Conservation (phyloP, 1,140 invertebrate genomes). For the Aphidius ervi region DNA sequence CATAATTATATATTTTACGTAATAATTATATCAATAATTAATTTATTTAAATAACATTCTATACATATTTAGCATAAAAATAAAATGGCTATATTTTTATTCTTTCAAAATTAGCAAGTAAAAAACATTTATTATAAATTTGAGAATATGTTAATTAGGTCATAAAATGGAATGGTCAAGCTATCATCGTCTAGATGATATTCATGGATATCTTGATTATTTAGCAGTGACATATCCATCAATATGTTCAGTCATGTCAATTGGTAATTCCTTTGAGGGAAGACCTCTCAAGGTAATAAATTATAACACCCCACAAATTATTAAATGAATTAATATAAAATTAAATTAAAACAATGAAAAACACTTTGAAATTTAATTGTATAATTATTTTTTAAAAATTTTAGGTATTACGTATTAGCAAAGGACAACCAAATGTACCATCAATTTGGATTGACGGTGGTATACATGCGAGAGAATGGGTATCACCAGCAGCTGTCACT, state of each 20-base stretch:
- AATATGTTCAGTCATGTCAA: slow-evolving; percentile 65
- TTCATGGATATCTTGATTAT: slow-evolving; percentile 70
- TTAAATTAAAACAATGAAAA: too few relatives aligned
- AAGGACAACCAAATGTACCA: slow-evolving; percentile 40
- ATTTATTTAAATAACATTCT: too few relatives aligned
- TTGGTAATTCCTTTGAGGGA: slow-evolving; percentile 74
- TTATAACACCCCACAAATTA: slow-evolving; percentile 16
- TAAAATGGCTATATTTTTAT: too few relatives aligned
- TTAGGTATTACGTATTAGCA: slow-evolving; percentile 62
- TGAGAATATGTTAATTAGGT: slow-evolving; percentile 42
- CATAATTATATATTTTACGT: too few relatives aligned
- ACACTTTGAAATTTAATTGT: slow-evolving; percentile 3
- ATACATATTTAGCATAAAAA: too few relatives aligned
- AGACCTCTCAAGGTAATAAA: slow-evolving; percentile 62
- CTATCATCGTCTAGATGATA: slow-evolving; percentile 71
- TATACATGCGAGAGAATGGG: slow-evolving; percentile 76
- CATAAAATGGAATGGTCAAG: slow-evolving; percentile 76
- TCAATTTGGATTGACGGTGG: slow-evolving; percentile 64
- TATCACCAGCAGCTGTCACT: slow-evolving; percentile 66
- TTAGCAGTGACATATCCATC: slow-evolving; percentile 71
- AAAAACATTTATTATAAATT: too few relatives aligned
- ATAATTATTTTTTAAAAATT: slow-evolving; percentile 5
- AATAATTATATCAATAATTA: too few relatives aligned
- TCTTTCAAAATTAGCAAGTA: too few relatives aligned
- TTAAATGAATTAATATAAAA: background rate